Base-by-base conservation (phyloP, 2,113 vertebrate genomes). In the Pangasianodon hypophthalmus region DNA sequence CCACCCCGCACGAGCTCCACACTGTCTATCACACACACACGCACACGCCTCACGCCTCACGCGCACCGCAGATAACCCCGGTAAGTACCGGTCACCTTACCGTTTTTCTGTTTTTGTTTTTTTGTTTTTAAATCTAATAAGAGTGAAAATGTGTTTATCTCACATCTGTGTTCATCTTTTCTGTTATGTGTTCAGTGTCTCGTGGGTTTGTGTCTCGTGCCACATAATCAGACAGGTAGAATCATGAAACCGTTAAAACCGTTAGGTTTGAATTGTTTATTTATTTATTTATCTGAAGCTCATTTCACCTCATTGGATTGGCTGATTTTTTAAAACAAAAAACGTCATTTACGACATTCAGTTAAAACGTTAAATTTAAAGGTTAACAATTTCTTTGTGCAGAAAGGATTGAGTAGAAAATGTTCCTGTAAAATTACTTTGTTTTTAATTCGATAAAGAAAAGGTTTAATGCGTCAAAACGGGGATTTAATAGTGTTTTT, bases 11-110 rank as follows among this genome's bases (percentile, higher is more conserved):
- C 94, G 90, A 92, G 88, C 93, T 92, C 94, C 89, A 92, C 93
- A 87, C 92, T 93, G 91, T 94, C 94, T 94, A 94, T 96, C 94
- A 96, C 95, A 95, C 93, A 88, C 92, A 37, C 37, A 37, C 37
- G 1, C 37, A 37, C 37, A 37, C 37, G 1, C 37, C 77, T 46
- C 73, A 87, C 87, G 77, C 69, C 75, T 58, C 81, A 86, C 86
- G 37, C 81, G 67, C 82, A 85, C 48, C 86, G 82, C 82, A 44
- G 54, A 60, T 26, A 44, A 21, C 69, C 83, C 50, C 54, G 88
- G 88, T 89, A 84, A 89, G 88, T 80, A 14, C 83, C 67, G 85
- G 44, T 54, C 48, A n/a, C 13, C 24, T 52, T n/a, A 3, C 10
- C n/a, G 6, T 18, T 21, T 26, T 54, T 54, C 3, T 32, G 1